Evolutionary conservation across 2,113 vertebrate species (phyloP).

Genomic region (Myocastor coypus): DNA sequence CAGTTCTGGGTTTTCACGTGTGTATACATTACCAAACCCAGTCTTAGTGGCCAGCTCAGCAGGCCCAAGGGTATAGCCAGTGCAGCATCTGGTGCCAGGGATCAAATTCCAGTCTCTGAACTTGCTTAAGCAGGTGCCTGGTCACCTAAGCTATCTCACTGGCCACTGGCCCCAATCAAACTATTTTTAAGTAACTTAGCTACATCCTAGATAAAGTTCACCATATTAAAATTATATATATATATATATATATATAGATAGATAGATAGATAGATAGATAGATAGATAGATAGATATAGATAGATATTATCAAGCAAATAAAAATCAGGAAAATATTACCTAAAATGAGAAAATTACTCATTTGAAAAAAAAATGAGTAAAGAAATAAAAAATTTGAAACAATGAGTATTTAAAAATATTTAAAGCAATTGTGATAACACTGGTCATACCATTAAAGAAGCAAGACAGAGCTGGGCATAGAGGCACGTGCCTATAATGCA

Average conservation of each 20-base stretch:
- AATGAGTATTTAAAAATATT: constrained; percentile 30
- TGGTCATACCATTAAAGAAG: constrained; percentile 16
- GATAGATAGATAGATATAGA: no score
- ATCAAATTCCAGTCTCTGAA: no score
- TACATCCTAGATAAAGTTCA: constrained; percentile 39
- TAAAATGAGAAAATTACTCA: constrained; percentile 37
- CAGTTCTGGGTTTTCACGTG: no score
- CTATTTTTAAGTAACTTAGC: constrained; percentile 12
- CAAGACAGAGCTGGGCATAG: background rate
- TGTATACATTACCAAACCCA: no score
- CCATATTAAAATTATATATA: constrained; percentile 46
- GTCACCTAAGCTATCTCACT: no score
- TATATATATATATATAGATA: background rate
- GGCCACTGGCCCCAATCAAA: background rate
- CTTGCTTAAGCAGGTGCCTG: no score
- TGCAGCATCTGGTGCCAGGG: no score
- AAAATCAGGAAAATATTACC: constrained; percentile 33
- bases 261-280: no score
- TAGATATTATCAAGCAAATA: background rate
- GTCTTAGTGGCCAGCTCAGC: no score
- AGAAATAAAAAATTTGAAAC: constrained; percentile 37
- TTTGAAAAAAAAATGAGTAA: background rate
- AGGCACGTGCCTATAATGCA: no score
- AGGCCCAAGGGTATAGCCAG: no score
- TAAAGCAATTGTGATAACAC: background rate